Base-by-base conservation (phyloP, 2,888 invertebrate genomes). In the Polietes domitor region DNA sequence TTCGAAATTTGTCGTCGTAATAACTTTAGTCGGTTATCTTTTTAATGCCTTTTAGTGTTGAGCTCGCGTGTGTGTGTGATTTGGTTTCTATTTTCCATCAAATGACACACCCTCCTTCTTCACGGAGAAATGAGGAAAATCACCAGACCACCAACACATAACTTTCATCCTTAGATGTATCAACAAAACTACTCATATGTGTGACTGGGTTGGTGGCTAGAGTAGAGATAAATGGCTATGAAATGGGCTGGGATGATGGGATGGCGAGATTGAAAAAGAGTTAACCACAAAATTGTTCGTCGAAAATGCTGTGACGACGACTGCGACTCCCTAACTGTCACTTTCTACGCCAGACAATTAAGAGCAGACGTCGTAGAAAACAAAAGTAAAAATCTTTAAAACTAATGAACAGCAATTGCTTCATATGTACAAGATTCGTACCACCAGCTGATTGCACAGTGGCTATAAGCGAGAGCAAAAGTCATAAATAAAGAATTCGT, bases 91-190 rank as follows among this genome's bases (percentile, higher is more conserved):
- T 37, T 65, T 61, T 24, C 21, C 21, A 37, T 65, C n/a, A 21
- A 68, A 41, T 68, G 43, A 41, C 68, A 68, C 43, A 17, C 68
- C 68, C 58, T 58, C 21, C 21, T 9, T 24, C 41, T 37, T 37
- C n/a, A 43, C 15, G 24, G 28, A 43, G 37, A 43, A 41, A 43
- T 19, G 1, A 68, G 43, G 68, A 43, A 43, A 68, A 41, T 61
- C 32, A 41, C 41, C 21, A 68, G 12, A 21, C 37, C 58, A 58
- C 58, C 58, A 58, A 24, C 58, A 61, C 61, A 68, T 68, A 68
- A 68, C 68, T 68, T 68, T 68, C 68, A 68, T 68, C 68, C 68
- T 68, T 68, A 43, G 28, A 58, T 43, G 68, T 21, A 24, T 37
- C 41, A 61, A 61, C 61, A 47, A 26, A 12, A 15, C 26, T 10